Base-by-base conservation (phyloP, 2,888 invertebrate species). In the Baccha elongata region DNA sequence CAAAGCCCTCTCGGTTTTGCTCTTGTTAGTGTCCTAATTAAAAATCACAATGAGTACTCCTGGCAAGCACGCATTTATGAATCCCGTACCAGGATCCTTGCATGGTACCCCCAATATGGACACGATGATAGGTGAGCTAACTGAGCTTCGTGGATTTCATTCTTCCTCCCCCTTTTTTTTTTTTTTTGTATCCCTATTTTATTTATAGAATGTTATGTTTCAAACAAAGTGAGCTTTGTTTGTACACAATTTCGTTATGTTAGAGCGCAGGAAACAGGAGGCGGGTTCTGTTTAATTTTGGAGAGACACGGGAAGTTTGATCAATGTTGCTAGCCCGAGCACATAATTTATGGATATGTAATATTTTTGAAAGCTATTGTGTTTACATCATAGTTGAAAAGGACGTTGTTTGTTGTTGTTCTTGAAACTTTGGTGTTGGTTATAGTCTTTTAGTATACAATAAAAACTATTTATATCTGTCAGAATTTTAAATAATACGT, bases 11-110 rank as follows among this genome's bases (percentile, higher is more conserved):
- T 32, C 8, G 48, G 52, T 42, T 26, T 6, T 26, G 3, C 26
- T 26, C 42, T 55, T 72, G 55, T 48, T 69, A 72, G 60, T 71
- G 72, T 40, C 71, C 81, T 81, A 81, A 81, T 81, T 81, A 81
- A 76, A 81, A 81, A 81, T 72, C 81, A 75, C 81, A 81, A 81
- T 81, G 71, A 81, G 76, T 76, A 81, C 75, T 81, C 76, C 76
- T 71, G 81, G 76, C 71, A 81, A 62, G 62, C 81, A 81, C 81
- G 81, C 81, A 81, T 76, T 81, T 75, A 46, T 67, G 60, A 60
- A 42, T 37, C 60, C 48, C 69, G 80, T 81, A 81, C 80, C 80
- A 81, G 80, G 80, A 71, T 69, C 69, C 58, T 52, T 32, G 52
- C 35, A 48, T 69, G 74, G 64, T 69, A 74, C 80, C 73, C 44